Base-by-base conservation (phyloP, 92 coral and sea anemone species). In the Epizoanthus stellaris region DNA sequence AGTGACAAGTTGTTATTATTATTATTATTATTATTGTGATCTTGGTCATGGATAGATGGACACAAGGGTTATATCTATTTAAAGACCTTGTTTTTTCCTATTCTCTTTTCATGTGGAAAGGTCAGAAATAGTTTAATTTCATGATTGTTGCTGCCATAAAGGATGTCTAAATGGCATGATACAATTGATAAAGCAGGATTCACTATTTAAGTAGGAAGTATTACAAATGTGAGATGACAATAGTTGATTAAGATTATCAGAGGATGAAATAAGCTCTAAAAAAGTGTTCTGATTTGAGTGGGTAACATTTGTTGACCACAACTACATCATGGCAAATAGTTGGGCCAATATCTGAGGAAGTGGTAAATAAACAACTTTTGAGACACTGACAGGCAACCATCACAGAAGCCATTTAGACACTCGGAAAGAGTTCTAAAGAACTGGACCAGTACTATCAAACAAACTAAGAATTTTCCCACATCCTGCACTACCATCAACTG, bases 341-440 rank as follows among this genome's bases (percentile, higher is more conserved):
- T 36, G 5, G 65, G 54, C 69, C 81, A 57, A 38, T 75, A 75
- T 58, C 39, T 19, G 53, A 76, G 80, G 80, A 75, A 21, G 62
- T 76, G 23, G 45, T 34, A 57, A 30, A 76, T 57, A 76, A 58
- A 54, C 65, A 54, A 5, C 12, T 75, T 34, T 56, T 56, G 19
- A 30, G 49, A 4, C 6, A n/a, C 49, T 23, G 9, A 3, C 30
- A 19, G 65, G 2, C 30, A 25, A 76, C 14, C 43, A 49, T 49
- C 56, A 49, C 14, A 8, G 2, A 49, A 49, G 56, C 56, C 56
- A 8, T 49, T 8, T 8, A 8, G 56, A 49, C 56, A 49, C 56
- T 43, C 8, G 49, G 49, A 45, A 45, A 4, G 49, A 45, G 49
- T 4, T 30, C 36, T 5, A 45, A 45, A 10, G 56, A 11, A 52